Base-by-base conservation (phyloP, 2,797 vertebrate genomes). In the Sebastolobus alascanus region DNA sequence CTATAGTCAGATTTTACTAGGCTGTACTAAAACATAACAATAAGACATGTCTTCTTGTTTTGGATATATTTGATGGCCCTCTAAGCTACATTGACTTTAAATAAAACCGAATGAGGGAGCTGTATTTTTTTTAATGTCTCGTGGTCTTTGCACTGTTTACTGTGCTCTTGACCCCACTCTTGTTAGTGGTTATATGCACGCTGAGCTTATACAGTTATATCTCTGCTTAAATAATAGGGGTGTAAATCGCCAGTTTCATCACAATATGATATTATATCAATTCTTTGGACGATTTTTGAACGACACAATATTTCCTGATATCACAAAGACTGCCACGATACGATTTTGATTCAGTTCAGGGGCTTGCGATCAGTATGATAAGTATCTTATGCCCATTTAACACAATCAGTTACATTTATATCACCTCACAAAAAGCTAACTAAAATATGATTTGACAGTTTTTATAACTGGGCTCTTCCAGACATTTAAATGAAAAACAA, bases 161-260 rank as follows among this genome's bases (percentile, higher is more conserved):
- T 66, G 22, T 84, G 40, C 25, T 74, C 27, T 74, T 18, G 40
- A 35, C 37, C 12, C 16, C 46, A 10, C 7, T 67, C 38, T 52
- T 66, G 60, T 83, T 60, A 35, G 43, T 69, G n/a, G 29, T 61
- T 76, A 37, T 29, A 52, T 69, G 63, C 55, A 63, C 25, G 20
- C 43, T 72, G 72, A 77, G 60, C 55, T 71, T 68, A 68, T 84
- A 58, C 75, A 80, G 68, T 64, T 56, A 75, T 46, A 67, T 82
- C 54, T 52, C 14, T 73, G 63, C 50, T 52, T 52, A 52, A n/a
- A 52, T 52, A 52, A 8, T 18, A 18, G 43, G 3, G 43, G 7
- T 46, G 43, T 46, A 46, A 1, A 46, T 46, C 43, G 18, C 6
- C 6, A 46, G 14, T 52, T 52, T 52, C 50, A 52, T 52, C 50